phyloP scores from a whole-genome alignment of 37 sponge, comb jelly and placozoan genomes.

The Bolinopsis microptera region DNA sequence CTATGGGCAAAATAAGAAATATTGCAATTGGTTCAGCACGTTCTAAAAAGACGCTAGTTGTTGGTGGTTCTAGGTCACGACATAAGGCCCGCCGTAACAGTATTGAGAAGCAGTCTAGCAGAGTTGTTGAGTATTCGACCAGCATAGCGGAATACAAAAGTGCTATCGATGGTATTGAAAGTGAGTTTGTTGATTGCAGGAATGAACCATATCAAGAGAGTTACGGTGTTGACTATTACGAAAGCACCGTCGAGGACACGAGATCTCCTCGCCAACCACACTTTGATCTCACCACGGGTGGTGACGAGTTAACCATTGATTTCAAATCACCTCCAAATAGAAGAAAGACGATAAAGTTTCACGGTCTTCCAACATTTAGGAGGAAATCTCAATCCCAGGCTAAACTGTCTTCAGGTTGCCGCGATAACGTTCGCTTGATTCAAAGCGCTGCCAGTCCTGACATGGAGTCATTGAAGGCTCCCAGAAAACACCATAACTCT shows the following conservation, averaged over 20 bases:
- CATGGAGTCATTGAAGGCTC: too few relatives aligned
- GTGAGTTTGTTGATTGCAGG: background rate
- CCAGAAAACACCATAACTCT: too few relatives aligned
- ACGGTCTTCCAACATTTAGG: too few relatives aligned
- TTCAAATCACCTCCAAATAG: too few relatives aligned
- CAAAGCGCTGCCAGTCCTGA: too few relatives aligned
- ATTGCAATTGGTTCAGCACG: background rate
- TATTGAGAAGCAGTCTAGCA: background rate
- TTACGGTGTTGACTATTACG: background rate
- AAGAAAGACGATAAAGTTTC: too few relatives aligned
- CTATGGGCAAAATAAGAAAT: background rate
- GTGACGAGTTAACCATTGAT: too few relatives aligned
- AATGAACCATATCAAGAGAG: too few relatives aligned
- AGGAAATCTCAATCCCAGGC: too few relatives aligned
- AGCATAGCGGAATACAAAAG: background rate
- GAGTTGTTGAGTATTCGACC: background rate
- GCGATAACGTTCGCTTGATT: too few relatives aligned
- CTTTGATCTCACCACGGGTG: too few relatives aligned
- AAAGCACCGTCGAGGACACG: background rate
- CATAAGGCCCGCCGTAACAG: background rate
- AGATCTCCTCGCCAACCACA: background rate
- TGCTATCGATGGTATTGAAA: background rate
- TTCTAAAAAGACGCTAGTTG: background rate
- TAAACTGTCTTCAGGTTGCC: too few relatives aligned
- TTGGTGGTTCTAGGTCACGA: background rate